These are phyloP conservation scores for Leuciscus waleckii DNA, from an alignment of 2,797 vertebrate species.

Conservation along the genomic window DNA sequence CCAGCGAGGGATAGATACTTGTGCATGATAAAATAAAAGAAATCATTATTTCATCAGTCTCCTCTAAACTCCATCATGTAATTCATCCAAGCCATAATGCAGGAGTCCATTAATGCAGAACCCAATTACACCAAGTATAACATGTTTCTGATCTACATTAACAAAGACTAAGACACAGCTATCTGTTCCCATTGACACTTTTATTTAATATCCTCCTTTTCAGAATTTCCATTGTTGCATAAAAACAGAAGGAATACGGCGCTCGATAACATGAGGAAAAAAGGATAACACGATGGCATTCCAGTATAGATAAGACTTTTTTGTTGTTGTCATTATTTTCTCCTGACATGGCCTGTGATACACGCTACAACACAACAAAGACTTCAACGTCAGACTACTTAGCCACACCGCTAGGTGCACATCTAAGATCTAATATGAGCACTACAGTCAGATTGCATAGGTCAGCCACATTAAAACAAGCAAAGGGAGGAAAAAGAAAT, in stretches of 20 bases:
- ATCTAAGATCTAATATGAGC: conserved; percentile 64
- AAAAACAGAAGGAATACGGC: conserved; percentile 76
- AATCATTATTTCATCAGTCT: neutral
- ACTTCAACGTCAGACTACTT: conserved; percentile 70
- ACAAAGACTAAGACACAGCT: conserved; percentile 1
- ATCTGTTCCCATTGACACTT: conserved; percentile 71
- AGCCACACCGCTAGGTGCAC: conserved; percentile 59
- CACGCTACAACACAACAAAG: conserved; percentile 71
- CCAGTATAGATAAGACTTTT: conserved; percentile 58
- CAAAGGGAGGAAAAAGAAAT: conserved; percentile 46
- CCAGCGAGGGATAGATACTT: neutral
- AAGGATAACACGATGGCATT: conserved; percentile 48
- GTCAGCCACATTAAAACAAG: conserved; percentile 71
- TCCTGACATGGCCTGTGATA: conserved; percentile 59
- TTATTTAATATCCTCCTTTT: conserved; percentile 72
- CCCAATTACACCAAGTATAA: no score
- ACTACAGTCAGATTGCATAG: conserved; percentile 74
- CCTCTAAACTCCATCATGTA: neutral
- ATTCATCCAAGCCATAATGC: neutral
- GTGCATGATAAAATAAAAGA: neutral
- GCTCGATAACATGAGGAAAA: conserved; percentile 59
- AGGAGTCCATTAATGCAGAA: neutral
- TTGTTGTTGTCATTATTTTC: neutral
- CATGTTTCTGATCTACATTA: neutral
- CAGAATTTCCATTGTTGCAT: conserved; percentile 62